These are phyloP conservation scores for Uropetala carovei DNA, from an alignment of 2,888 invertebrate genomes.

Conservation along the genomic window DNA sequence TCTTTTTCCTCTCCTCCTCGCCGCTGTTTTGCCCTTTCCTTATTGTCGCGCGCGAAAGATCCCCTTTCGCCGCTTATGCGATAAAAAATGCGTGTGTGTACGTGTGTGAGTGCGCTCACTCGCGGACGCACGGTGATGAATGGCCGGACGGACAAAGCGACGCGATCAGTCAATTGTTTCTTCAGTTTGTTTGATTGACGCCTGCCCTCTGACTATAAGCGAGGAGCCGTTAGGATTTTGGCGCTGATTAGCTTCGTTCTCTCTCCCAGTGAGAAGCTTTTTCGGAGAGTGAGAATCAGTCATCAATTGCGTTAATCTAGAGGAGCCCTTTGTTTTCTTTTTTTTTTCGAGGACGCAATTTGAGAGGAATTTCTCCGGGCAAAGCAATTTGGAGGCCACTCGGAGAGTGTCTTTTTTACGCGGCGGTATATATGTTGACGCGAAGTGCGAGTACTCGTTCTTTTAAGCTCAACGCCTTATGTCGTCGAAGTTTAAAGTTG, in stretches of 20 bases:
- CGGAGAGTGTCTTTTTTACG: too few relatives aligned
- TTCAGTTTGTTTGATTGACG: neutral
- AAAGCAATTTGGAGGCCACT: too few relatives aligned
- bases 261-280: neutral
- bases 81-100: too few relatives aligned
- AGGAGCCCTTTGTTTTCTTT: neutral
- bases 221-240: neutral
- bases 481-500: too few relatives aligned
- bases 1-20: neutral
- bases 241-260: conserved; percentile 19
- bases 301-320: conserved; percentile 22
- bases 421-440: too few relatives aligned
- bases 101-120: neutral
- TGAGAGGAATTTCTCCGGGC: neutral
- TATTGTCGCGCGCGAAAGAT: neutral
- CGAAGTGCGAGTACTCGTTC: too few relatives aligned
- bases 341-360: neutral
- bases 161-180: neutral
- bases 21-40: neutral
- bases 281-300: neutral
- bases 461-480: too few relatives aligned
- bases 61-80: too few relatives aligned
- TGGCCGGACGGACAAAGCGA: neutral
- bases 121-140: neutral
- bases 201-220: neutral